These are phyloP conservation scores for Geophilus truncorum DNA, from an alignment of 2,888 invertebrate genomes.

Conservation along the genomic window DNA sequence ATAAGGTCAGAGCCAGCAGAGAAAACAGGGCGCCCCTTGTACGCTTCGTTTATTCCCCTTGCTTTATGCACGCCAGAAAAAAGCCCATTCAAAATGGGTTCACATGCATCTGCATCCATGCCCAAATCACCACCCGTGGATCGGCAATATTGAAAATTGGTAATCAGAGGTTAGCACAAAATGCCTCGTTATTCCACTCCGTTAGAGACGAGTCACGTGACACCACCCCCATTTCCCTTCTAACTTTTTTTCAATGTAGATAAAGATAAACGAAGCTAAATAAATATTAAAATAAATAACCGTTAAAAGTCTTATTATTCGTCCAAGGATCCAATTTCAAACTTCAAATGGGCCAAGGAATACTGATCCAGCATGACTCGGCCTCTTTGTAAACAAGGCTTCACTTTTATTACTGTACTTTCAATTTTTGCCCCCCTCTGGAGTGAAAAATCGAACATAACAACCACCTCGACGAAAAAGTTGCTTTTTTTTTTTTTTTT, in stretches of 20 bases:
- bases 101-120: not conserved
- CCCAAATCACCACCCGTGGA: too few species aligned
- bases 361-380: not conserved
- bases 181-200: too few species aligned
- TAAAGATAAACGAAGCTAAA: not conserved
- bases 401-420: not conserved
- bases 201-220: too few species aligned
- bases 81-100: not conserved
- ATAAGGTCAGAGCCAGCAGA: not conserved
- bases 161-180: too few species aligned
- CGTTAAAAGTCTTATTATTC: not conserved
- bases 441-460: too few species aligned
- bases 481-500: too few species aligned
- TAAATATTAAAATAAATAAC: not conserved
- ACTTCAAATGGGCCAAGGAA: slow-evolving; percentile 10
- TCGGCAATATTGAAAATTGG: too few species aligned
- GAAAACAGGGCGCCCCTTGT: not conserved
- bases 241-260: too few species aligned
- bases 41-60: not conserved
- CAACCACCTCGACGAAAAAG: too few species aligned
- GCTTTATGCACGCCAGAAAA: not conserved
- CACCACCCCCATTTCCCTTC: too few species aligned
- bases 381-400: not conserved
- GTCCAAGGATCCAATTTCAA: not conserved
- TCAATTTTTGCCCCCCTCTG: too few species aligned